These are phyloP conservation scores for Ophiodon elongatus DNA, from an alignment of 2,113 vertebrate species.

Conservation along the genomic window DNA sequence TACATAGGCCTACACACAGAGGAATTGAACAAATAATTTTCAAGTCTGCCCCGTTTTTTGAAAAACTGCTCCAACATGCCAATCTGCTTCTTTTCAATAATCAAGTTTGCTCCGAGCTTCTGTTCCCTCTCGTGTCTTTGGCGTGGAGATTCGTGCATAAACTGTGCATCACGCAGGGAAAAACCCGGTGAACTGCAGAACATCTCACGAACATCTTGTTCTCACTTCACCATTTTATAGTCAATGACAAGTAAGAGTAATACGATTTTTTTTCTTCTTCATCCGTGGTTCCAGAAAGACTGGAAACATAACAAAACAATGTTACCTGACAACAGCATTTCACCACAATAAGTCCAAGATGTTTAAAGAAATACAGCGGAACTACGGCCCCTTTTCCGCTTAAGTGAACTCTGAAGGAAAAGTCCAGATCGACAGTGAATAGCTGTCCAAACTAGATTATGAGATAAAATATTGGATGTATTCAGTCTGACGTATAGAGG, in stretches of 20 bases:
- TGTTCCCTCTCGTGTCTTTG: conserved; percentile 42
- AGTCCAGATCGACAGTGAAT: conserved; percentile 39
- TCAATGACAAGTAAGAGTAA: conserved; percentile 69
- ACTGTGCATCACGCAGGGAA: conserved; percentile 24
- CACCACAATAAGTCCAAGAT: conserved; percentile 72
- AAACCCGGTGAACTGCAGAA: conserved; percentile 56
- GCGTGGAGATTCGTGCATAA: conserved; percentile 54
- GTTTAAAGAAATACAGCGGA: conserved; percentile 57
- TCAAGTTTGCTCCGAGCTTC: conserved; percentile 40
- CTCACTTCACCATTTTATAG: conserved; percentile 66
- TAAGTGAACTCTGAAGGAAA: conserved; percentile 62
- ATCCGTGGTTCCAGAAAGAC: conserved; percentile 63
- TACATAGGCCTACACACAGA: conserved; percentile 35
- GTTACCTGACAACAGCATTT: conserved; percentile 78
- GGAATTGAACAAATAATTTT: conserved; percentile 49
- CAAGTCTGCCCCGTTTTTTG: conserved; percentile 52
- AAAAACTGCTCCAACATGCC: conserved; percentile 41
- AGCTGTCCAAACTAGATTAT: conserved; percentile 61
- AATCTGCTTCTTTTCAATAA: conserved; percentile 62
- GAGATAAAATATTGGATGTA: conserved; percentile 67
- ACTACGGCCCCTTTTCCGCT: conserved; percentile 63
- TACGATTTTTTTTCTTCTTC: conserved; percentile 44
- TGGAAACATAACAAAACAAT: conserved; percentile 72
- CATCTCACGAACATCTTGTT: conserved; percentile 71
- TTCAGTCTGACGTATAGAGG: conserved; percentile 60